Evolutionary conservation across 2,888 invertebrate species (phyloP), one percentile per base, ranked within the genome.

Genomic region (Synergus japonicus): DNA sequence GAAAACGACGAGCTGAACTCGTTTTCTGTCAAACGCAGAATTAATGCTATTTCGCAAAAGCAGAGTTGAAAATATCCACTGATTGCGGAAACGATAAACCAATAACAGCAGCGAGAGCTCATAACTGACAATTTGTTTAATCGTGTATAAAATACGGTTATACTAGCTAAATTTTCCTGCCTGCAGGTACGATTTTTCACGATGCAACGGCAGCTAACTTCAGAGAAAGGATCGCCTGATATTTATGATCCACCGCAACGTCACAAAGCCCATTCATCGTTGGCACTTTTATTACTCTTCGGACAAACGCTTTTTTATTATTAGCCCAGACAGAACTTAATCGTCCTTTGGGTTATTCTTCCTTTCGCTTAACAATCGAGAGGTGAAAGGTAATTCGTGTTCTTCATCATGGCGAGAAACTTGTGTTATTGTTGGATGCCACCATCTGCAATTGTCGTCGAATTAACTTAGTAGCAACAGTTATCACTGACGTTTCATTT

Each of bases 401-500:
- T 54, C 37, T 73, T 73, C 54, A 73, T 73, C 10, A 58, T 49
- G n/a, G 18, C 15, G 18, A n/a, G 54, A n/a, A 15, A n/a, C 10
- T 29, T 29, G 37, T 73, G 37, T 44, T 76, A 63, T 76, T 44
- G 64, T 46, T 60, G 15, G 10, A 22, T 63, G 10, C 63, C 54
- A 54, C 49, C 73, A 76, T 15, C 76, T 63, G 76, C 15, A 76
- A 63, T 44, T 18, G 18, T 43, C 80, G 83, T 82, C 83, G 85
- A 84, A 86, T 87, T 87, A 89, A 89, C 88, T 89, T 89, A 84
- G 86, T 84, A 84, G 85, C 87, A 85, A 89, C 88, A 86, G 88
- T 90, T 90, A 90, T 90, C 89, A 88, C 88, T 89, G 90, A 89
- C 90, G 84, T 90, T 90, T 90, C 89, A 90, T 90, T 90, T 90